phyloP scores from a whole-genome alignment of 2,888 invertebrate genomes.

The Lochmaea capreae region DNA sequence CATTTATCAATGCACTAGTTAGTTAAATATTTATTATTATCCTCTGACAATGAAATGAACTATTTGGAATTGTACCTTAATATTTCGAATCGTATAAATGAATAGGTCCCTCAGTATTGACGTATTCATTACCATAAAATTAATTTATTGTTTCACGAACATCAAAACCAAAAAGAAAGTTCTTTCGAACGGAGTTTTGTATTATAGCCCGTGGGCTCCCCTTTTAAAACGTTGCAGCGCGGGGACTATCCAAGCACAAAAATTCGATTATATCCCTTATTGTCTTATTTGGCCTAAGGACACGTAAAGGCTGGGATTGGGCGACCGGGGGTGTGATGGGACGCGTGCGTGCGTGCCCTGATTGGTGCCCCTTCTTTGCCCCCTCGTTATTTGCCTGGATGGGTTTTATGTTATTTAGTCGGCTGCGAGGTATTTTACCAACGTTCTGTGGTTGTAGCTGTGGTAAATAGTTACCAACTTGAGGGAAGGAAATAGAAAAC shows the following conservation, averaged over 20 bases:
- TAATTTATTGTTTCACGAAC: neutral
- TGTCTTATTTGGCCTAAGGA: slow-evolving; percentile 54
- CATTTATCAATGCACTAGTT: too few species aligned
- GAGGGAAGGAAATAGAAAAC: neutral
- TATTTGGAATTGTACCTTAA: too few species aligned
- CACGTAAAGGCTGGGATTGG: slow-evolving; percentile 55
- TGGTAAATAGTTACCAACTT: neutral
- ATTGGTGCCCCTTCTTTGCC: slow-evolving; percentile 48
- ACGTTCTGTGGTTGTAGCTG: neutral
- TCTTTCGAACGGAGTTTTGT: neutral
- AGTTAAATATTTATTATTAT: too few species aligned
- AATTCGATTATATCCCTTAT: slow-evolving; percentile 59
- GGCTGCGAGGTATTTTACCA: slow-evolving; percentile 8
- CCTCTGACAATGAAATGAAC: too few species aligned
- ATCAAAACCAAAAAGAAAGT: neutral
- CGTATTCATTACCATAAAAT: neutral
- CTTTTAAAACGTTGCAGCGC: neutral
- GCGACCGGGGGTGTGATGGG: slow-evolving; percentile 51
- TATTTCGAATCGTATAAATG: too few species aligned
- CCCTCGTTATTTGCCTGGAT: slow-evolving; percentile 14
- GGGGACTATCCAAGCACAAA: slow-evolving; percentile 50
- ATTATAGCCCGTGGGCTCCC: neutral
- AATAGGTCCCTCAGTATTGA: neutral
- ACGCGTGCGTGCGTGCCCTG: slow-evolving; percentile 58
- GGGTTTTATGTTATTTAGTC: slow-evolving; percentile 6